A percentile compares a stretch with the other conserved stretches of the same genome.
phyloP scores from a whole-genome alignment of 2,888 invertebrate species.

The Perizoma affinitatum region DNA sequence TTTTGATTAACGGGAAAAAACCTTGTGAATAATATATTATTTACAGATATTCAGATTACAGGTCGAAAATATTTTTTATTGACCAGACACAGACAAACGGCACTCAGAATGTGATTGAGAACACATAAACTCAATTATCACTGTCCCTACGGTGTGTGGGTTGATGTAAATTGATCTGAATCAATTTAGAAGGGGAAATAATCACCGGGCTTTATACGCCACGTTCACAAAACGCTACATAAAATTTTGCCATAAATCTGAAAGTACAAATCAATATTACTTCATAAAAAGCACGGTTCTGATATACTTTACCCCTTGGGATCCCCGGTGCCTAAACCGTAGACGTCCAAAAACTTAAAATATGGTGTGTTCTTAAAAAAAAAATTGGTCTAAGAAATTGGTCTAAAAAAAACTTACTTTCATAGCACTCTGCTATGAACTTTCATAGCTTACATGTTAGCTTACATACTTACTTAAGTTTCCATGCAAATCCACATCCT shows the following conservation, averaged over 20 bases:
- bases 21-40: not conserved
- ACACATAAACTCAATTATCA: constrained; percentile 63
- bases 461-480: too few species aligned
- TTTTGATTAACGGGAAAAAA: too few species aligned
- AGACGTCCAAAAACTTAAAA: too few species aligned
- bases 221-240: constrained; percentile 66
- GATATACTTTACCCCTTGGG: too few species aligned
- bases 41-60: not conserved
- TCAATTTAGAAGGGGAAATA: constrained; percentile 60
- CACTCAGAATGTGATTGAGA: constrained; percentile 54
- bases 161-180: constrained; percentile 62
- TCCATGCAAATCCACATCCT: too few species aligned
- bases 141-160: constrained; percentile 48
- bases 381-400: too few species aligned
- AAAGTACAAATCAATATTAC: constrained; percentile 13
- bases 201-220: constrained; percentile 59
- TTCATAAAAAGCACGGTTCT: not conserved
- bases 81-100: constrained; percentile 20
- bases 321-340: too few species aligned
- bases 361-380: too few species aligned
- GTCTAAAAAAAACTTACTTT: too few species aligned
- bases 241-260: constrained; percentile 59
- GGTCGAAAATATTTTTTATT: not conserved
- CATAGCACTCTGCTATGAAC: too few species aligned
- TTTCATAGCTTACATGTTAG: too few species aligned